Evolutionary conservation across 2,888 invertebrate genomes (phyloP).

Genomic region (Epiblema foenella): DNA sequence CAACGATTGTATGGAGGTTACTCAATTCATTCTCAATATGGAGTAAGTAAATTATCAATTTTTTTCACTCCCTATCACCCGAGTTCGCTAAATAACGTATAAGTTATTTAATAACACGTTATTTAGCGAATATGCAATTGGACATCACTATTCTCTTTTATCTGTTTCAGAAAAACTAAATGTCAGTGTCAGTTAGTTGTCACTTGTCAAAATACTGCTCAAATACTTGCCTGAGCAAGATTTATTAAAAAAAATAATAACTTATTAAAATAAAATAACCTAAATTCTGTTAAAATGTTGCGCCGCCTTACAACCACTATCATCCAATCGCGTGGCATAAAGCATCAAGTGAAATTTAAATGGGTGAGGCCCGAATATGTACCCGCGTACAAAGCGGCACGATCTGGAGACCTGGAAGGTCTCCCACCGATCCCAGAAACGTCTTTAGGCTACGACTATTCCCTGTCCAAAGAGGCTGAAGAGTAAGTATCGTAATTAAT

Average conservation of each 20-base stretch:
- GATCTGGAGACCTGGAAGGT: slow-evolving; percentile 88
- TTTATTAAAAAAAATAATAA: background rate
- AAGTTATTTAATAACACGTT: background rate
- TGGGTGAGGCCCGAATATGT: slow-evolving; percentile 91
- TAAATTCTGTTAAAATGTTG: slow-evolving; percentile 59
- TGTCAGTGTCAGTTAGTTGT: slow-evolving; percentile 5
- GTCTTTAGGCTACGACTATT: slow-evolving; percentile 80
- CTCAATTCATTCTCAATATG: too few species aligned
- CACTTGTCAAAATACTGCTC: background rate
- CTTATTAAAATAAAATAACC: background rate
- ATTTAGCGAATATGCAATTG: slow-evolving; percentile 46
- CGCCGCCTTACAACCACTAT: slow-evolving; percentile 63
- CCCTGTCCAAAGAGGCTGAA: slow-evolving; percentile 88
- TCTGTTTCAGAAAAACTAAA: background rate
- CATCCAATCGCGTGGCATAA: slow-evolving; percentile 83
- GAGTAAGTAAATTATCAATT: too few species aligned
- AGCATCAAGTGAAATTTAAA: slow-evolving; percentile 90
- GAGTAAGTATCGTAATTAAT: slow-evolving; percentile 79
- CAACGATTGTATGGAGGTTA: too few species aligned
- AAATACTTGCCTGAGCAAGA: background rate
- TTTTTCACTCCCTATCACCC: too few species aligned
- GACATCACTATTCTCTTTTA: slow-evolving; percentile 25
- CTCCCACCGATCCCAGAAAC: slow-evolving; percentile 83
- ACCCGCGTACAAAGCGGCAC: slow-evolving; percentile 86
- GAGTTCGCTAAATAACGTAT: too few species aligned